phyloP scores from a whole-genome alignment of 2,797 vertebrate genomes.

The Pteropus rufus region DNA sequence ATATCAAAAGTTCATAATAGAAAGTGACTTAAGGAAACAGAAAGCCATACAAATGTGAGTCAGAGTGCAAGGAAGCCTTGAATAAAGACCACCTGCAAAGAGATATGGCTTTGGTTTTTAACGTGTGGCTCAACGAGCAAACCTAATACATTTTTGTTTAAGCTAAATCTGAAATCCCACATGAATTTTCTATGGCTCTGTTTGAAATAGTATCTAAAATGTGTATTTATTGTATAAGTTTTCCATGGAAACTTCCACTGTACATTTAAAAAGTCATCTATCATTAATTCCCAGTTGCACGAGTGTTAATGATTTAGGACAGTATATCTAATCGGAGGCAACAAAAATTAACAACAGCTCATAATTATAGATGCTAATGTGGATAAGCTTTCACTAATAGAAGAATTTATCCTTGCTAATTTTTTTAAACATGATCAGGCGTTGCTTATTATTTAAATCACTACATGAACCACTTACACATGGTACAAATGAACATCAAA shows the following conservation, averaged over 20 bases:
- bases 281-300: background rate
- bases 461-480: slow-evolving; percentile 52
- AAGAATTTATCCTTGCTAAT: slow-evolving; percentile 65
- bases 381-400: slow-evolving; percentile 64
- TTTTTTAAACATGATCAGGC: slow-evolving; percentile 63
- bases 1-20: background rate
- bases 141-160: background rate
- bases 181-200: background rate
- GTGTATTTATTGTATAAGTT: background rate
- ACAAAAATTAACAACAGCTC: slow-evolving; percentile 63
- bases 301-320: slow-evolving; percentile 35
- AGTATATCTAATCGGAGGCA: slow-evolving; percentile 24
- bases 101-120: background rate
- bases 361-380: slow-evolving; percentile 69
- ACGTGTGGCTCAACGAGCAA: background rate
- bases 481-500: slow-evolving; percentile 48
- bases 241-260: background rate
- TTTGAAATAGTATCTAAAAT: background rate
- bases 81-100: background rate
- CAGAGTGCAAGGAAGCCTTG: background rate
- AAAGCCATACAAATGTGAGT: background rate
- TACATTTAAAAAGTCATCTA: background rate
- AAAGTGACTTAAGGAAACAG: background rate
- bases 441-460: slow-evolving; percentile 58
- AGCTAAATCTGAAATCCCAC: background rate